Evolutionary conservation across 2,888 invertebrate genomes (phyloP).

Genomic region (Anoncus sp.): DNA sequence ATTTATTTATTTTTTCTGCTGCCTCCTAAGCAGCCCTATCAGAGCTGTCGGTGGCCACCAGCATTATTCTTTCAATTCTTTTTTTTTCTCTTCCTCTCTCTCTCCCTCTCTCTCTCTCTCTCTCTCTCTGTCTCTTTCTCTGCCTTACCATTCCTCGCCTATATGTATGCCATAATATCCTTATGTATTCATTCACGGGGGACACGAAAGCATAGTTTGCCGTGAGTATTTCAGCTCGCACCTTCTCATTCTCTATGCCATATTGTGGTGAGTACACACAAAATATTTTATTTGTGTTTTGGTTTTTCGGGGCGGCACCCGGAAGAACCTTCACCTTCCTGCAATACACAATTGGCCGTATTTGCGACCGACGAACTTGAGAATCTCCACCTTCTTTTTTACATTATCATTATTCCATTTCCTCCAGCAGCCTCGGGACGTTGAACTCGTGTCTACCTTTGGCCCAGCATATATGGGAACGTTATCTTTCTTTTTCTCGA

Average conservation of each 20-base stretch:
- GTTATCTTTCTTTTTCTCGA: constrained; percentile 23
- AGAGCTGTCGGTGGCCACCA: constrained; percentile 61
- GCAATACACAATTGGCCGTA: constrained; percentile 75
- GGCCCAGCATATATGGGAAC: constrained; percentile 15
- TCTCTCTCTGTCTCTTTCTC: constrained; percentile 17
- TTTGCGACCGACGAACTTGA: constrained; percentile 66
- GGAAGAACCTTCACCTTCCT: constrained; percentile 71
- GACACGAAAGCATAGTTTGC: constrained; percentile 21
- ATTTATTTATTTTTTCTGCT: constrained; percentile 56
- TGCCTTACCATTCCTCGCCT: constrained; percentile 48
- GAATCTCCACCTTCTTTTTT: constrained; percentile 65
- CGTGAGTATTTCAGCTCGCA: constrained; percentile 54
- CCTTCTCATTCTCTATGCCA: constrained; percentile 61
- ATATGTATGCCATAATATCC: constrained; percentile 53
- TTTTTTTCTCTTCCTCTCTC: constrained; percentile 45
- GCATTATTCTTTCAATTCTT: constrained; percentile 57
- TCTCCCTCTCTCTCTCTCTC: too few relatives aligned
- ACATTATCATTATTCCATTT: constrained; percentile 36
- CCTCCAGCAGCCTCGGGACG: constrained; percentile 14
- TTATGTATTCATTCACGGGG: constrained; percentile 49
- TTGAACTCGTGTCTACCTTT: constrained; percentile 12
- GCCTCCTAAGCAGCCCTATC: constrained; percentile 75
- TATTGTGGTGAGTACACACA: constrained; percentile 71
- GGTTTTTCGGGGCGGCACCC: constrained; percentile 81
- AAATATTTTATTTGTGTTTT: constrained; percentile 81